Conservation (phyloP, 2,797 vertebrate genomes). For the Danionella dracula region DNA sequence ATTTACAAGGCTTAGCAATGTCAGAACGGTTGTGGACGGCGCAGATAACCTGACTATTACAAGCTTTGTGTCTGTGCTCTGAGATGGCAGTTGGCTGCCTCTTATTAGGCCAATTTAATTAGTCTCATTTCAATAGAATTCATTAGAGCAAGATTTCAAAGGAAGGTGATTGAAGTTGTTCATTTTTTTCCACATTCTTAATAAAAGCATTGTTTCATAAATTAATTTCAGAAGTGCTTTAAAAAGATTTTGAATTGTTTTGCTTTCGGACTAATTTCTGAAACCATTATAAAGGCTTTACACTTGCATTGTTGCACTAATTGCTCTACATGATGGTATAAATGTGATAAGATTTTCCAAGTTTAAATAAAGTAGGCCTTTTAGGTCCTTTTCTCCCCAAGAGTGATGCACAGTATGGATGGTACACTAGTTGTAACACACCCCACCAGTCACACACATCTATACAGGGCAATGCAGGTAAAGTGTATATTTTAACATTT, state of each 20-base stretch:
- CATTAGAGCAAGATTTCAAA: constrained; percentile 62
- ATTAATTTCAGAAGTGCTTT: constrained; percentile 58
- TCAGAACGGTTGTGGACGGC: constrained; percentile 48
- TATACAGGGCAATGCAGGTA: too few relatives aligned
- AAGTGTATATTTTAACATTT: too few relatives aligned
- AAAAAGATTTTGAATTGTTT: constrained; percentile 54
- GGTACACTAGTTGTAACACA: too few relatives aligned
- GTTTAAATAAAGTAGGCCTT: neutral
- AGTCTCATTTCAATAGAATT: constrained; percentile 67
- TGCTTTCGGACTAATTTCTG: constrained; percentile 29
- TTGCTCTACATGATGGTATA: constrained; percentile 35
- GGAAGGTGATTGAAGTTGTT: constrained; percentile 59
- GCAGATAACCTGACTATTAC: constrained; percentile 56
- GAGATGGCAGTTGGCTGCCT: constrained; percentile 53
- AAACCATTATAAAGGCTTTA: constrained; percentile 49
- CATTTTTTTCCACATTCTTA: constrained; percentile 44
- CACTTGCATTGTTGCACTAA: constrained; percentile 41
- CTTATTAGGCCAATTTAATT: constrained; percentile 69
- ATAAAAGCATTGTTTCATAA: constrained; percentile 61
- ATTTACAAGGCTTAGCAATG: constrained; percentile 52
- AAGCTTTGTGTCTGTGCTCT: constrained; percentile 48
- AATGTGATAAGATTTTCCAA: constrained; percentile 17
- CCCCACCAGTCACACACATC: too few relatives aligned
- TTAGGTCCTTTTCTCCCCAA: too few relatives aligned
- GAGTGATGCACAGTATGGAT: too few relatives aligned